phyloP scores from a whole-genome alignment of 2,888 invertebrate genomes.

The Eilema sororculum region DNA sequence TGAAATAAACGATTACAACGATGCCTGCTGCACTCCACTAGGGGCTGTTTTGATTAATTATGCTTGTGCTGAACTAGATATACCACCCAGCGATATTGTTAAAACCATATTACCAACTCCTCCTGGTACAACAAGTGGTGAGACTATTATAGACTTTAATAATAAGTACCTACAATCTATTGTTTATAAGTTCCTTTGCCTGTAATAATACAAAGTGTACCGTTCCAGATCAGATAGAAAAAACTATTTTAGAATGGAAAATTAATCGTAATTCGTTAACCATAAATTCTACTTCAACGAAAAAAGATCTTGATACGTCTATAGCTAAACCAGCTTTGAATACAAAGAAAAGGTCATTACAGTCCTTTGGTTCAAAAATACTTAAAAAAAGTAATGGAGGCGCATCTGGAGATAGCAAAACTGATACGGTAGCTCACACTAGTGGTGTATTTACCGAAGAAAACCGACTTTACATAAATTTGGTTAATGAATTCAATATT shows the following conservation, averaged over 20 bases:
- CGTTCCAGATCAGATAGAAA: slow-evolving; percentile 47
- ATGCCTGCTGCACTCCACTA: slow-evolving; percentile 85
- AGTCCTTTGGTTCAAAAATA: slow-evolving; percentile 31
- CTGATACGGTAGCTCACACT: slow-evolving; percentile 6
- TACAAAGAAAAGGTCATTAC: slow-evolving; percentile 55
- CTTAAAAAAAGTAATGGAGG: neutral
- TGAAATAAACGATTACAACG: slow-evolving; percentile 81
- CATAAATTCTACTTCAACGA: slow-evolving; percentile 20
- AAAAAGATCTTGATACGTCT: slow-evolving; percentile 37
- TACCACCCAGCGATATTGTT: slow-evolving; percentile 57
- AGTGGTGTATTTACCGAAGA: slow-evolving; percentile 33
- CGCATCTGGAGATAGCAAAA: slow-evolving; percentile 7
- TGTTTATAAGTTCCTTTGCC: neutral
- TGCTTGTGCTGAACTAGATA: slow-evolving; percentile 61
- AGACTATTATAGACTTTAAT: neutral
- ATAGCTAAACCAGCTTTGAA: slow-evolving; percentile 48
- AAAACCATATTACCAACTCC: slow-evolving; percentile 62
- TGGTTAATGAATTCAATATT: slow-evolving; percentile 58
- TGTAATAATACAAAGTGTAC: slow-evolving; percentile 11
- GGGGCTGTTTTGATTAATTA: slow-evolving; percentile 75
- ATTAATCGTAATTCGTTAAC: slow-evolving; percentile 52
- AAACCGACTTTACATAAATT: slow-evolving; percentile 47
- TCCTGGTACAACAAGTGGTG: neutral
- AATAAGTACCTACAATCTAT: too few species aligned
- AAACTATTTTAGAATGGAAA: slow-evolving; percentile 63